A percentile compares a stretch with the other conserved stretches of the same genome.
phyloP scores from a whole-genome alignment of 35 echinoderm and acorn worm genomes.

The Apostichopus parvimensis region DNA sequence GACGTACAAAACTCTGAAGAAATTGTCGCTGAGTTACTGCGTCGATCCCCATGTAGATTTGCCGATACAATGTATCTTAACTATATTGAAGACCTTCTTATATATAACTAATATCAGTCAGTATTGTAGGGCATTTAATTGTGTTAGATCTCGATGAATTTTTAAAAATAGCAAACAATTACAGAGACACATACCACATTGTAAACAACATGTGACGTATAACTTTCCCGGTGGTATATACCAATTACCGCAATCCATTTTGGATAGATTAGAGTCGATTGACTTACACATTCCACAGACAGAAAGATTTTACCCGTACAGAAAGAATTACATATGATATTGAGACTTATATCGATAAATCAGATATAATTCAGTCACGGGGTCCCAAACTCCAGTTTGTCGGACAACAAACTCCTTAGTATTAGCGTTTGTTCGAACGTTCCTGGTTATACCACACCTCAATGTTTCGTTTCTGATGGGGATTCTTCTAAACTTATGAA shows the following conservation, averaged over 20 bases:
- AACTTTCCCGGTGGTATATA: conserved; percentile 45
- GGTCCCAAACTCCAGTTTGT: not conserved
- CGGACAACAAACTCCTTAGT: conserved; percentile 37
- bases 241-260: conserved; percentile 20
- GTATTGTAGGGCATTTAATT: conserved; percentile 41
- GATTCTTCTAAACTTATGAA: conserved; percentile 41
- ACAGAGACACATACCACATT: conserved; percentile 30
- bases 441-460: conserved; percentile 46
- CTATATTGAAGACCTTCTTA: conserved; percentile 39
- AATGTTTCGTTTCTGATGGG: conserved; percentile 60
- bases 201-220: conserved; percentile 45
- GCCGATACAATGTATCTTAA: conserved; percentile 42
- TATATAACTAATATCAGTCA: conserved; percentile 43
- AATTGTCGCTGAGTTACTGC: conserved; percentile 32
- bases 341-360: conserved; percentile 34
- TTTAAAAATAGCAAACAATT: conserved; percentile 1
- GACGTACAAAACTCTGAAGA: not conserved
- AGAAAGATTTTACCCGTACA: conserved; percentile 9
- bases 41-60: conserved; percentile 33
- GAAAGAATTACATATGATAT: conserved; percentile 65
- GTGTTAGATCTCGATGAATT: not conserved
- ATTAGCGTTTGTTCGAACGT: conserved; percentile 52
- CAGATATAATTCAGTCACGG: not conserved
- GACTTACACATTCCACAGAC: not conserved
- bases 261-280: conserved; percentile 40